Evolutionary conservation across 2,888 invertebrate species (phyloP).

Genomic region (Phlogophora meticulosa): DNA sequence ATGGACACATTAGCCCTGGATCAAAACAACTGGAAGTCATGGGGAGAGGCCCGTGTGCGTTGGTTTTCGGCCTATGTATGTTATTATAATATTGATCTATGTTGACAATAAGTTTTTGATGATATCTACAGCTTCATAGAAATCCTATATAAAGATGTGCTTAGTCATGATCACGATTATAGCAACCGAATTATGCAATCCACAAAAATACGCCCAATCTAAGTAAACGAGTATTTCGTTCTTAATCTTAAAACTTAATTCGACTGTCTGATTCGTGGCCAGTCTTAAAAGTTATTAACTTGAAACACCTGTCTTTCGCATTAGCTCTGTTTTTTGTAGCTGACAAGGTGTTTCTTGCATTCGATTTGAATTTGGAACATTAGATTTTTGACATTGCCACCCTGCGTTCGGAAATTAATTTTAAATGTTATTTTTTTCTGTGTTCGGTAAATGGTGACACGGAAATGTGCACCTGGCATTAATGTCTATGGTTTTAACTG

Average conservation of each 20-base stretch:
- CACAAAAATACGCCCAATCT: constrained; percentile 44
- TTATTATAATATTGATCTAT: too few relatives aligned
- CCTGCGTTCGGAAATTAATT: constrained; percentile 36
- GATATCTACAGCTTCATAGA: background rate
- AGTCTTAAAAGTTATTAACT: constrained; percentile 65
- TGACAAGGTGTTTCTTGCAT: constrained; percentile 80
- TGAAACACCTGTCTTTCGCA: constrained; percentile 82
- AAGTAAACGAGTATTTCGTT: constrained; percentile 47
- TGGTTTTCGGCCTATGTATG: too few relatives aligned
- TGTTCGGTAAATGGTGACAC: background rate
- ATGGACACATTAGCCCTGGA: too few relatives aligned
- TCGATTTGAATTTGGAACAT: constrained; percentile 76
- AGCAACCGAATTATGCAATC: constrained; percentile 20
- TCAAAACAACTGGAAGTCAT: too few relatives aligned
- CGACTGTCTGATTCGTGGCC: constrained; percentile 54
- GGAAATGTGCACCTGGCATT: background rate
- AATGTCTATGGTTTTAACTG: background rate
- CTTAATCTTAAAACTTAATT: constrained; percentile 60
- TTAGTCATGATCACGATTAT: constrained; percentile 1
- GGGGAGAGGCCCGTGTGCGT: too few relatives aligned
- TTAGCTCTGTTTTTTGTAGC: constrained; percentile 77
- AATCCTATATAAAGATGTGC: background rate
- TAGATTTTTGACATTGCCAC: constrained; percentile 70
- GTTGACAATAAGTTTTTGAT: background rate
- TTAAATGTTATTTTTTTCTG: constrained; percentile 19